Evolutionary conservation across 2,888 invertebrate species (phyloP), one percentile per base, ranked within the genome.

Genomic region (Lamproptera curius): DNA sequence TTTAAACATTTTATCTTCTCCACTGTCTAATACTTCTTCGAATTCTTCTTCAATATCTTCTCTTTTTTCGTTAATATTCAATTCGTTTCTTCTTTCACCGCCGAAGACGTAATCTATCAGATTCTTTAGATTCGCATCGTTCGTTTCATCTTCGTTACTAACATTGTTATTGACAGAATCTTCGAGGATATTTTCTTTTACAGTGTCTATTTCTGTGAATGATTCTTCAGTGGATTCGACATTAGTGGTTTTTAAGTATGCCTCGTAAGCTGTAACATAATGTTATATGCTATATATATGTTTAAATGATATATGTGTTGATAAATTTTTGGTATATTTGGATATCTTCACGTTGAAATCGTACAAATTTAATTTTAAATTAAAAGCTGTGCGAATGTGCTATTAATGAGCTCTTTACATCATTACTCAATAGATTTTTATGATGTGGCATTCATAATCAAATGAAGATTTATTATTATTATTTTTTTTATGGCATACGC

Each of bases 251-350:
- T 70, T 73, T 23, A 70, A 55, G 52, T 77, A 62, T 0, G 80
- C 78, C 57, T 83, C 82, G 38, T 76, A 83, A 2, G 82, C 85
- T 82, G 73, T n/a, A n/a, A n/a, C n/a, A n/a, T n/a, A n/a, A n/a
- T n/a, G n/a, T n/a, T n/a, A n/a, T n/a, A n/a, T n/a, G n/a, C n/a
- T n/a, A n/a, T n/a, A n/a, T n/a, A n/a, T n/a, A n/a, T n/a, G n/a
- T n/a, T n/a, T n/a, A n/a, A n/a, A n/a, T n/a, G n/a, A n/a, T n/a
- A n/a, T n/a, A n/a, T n/a, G n/a, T n/a, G n/a, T n/a, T n/a, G n/a
- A n/a, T n/a, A n/a, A n/a, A n/a, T n/a, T n/a, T n/a, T n/a, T n/a
- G n/a, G n/a, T n/a, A n/a, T n/a, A n/a, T n/a, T n/a, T n/a, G n/a
- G n/a, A n/a, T n/a, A n/a, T n/a, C n/a, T n/a, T n/a, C n/a, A n/a